Base-by-base conservation (phyloP, 2,888 invertebrate genomes). In the Suillia variegata region DNA sequence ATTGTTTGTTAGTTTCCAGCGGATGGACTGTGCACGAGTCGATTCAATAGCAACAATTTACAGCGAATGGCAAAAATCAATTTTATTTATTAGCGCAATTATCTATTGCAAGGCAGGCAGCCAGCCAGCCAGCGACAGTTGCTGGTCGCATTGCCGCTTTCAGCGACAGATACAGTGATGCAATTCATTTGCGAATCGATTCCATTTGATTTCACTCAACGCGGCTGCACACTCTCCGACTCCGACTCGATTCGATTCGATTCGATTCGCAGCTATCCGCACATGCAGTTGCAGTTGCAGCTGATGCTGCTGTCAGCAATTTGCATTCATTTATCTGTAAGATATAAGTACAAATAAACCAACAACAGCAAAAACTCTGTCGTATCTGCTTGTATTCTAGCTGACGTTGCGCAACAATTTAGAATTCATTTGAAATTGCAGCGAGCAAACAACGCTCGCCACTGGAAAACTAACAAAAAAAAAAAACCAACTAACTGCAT, bases 81-180 rank as follows among this genome's bases (percentile, higher is more conserved):
- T 47, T 55, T 20, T 33, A 55, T 47, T 55, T 55, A 54, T 54
- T 54, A 54, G 45, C 31, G 47, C 26, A 54, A 54, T 54, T 47
- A 54, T 54, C 21, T 21, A n/a, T n/a, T n/a, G n/a, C 42, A 15
- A 38, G 38, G 12, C 38, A 6, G 38, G 38, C 38, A 38, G n/a
- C n/a, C n/a, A n/a, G n/a, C n/a, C n/a, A n/a, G n/a, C n/a, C n/a
- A 5, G 38, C 53, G 18, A 13, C 38, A 26, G 26, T 26, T 26
- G 26, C 10, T 26, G 10, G 26, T 26, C 10, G 26, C 10, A n/a
- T 26, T 26, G 26, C 26, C 10, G 26, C 10, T 26, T 26, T 26
- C 26, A 26, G n/a, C n/a, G n/a, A n/a, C 38, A 6, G 38, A 8
- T 6, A 4, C 12, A 45, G 18, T 45, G 45, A 18, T 45, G 45